Evolutionary conservation across 2,113 vertebrate genomes (phyloP).

Genomic region (Leptobrachium ailaonicum): DNA sequence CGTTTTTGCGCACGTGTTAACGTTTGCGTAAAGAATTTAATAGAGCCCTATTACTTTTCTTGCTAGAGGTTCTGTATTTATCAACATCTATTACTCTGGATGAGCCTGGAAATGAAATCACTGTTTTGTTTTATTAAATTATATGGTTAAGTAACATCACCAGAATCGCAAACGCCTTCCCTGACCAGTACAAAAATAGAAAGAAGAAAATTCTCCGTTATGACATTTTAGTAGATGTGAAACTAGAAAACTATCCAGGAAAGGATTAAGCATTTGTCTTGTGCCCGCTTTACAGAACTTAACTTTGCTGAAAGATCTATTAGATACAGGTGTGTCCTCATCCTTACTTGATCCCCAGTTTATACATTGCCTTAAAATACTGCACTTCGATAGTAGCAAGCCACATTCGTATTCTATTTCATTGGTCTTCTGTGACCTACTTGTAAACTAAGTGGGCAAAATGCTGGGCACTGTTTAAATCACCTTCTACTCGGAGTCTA

Average conservation of each 20-base stretch:
- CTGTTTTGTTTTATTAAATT: too few species aligned
- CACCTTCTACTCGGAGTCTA: slow-evolving; percentile 10
- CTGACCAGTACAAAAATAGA: too few species aligned
- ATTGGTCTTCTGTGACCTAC: slow-evolving; percentile 22
- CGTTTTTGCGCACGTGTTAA: too few species aligned
- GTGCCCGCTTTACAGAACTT: not conserved
- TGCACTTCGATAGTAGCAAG: slow-evolving; percentile 5
- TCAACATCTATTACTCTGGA: too few species aligned
- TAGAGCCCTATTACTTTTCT: too few species aligned
- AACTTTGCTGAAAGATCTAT: slow-evolving; percentile 9
- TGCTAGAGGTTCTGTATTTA: too few species aligned
- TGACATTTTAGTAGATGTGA: not conserved
- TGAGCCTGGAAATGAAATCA: too few species aligned
- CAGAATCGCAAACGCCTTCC: not conserved
- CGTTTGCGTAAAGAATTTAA: too few species aligned
- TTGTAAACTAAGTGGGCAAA: slow-evolving; percentile 13
- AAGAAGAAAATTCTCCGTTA: not conserved
- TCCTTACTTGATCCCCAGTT: slow-evolving; percentile 5
- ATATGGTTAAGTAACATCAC: not conserved
- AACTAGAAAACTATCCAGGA: not conserved
- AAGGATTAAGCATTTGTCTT: not conserved
- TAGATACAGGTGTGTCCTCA: slow-evolving; percentile 10
- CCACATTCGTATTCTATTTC: slow-evolving; percentile 12
- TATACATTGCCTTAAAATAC: slow-evolving; percentile 21
- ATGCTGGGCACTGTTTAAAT: not conserved